Percentiles rank a stretch among this genome's conserved stretches.
Conservation (phyloP, 2,888 invertebrate species). For the Hipparchia semele region DNA sequence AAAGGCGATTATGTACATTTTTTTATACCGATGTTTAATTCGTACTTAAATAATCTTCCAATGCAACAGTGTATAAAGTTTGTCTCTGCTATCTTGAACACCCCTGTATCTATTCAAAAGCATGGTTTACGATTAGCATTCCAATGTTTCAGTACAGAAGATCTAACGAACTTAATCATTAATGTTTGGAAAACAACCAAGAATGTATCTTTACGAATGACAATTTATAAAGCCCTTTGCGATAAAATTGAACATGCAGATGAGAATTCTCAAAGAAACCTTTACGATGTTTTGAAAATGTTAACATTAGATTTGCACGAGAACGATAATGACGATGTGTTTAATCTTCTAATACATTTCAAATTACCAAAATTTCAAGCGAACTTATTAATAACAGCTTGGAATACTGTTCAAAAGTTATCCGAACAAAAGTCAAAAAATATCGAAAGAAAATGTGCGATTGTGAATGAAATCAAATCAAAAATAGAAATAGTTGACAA, state of each 20-base stretch:
- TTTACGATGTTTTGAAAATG: conserved; percentile 52
- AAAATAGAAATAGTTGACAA: conserved; percentile 47
- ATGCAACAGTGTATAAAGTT: conserved; percentile 49
- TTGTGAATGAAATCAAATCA: conserved; percentile 45
- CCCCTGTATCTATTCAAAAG: conserved; percentile 60
- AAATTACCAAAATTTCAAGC: conserved; percentile 42
- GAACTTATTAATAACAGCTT: conserved; percentile 48
- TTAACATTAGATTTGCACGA: conserved; percentile 51
- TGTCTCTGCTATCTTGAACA: conserved; percentile 50
- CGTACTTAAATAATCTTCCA: conserved; percentile 53
- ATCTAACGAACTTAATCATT: conserved; percentile 48
- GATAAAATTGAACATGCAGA: conserved; percentile 46
- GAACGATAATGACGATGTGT: conserved; percentile 56
- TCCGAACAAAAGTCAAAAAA: conserved; percentile 46
- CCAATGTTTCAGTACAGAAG: conserved; percentile 50
- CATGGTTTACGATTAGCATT: conserved; percentile 61
- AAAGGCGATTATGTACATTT: conserved; percentile 58
- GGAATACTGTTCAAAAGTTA: conserved; percentile 51
- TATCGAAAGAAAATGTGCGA: conserved; percentile 40
- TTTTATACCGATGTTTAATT: conserved; percentile 55
- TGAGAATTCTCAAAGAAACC: conserved; percentile 39
- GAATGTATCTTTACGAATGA: conserved; percentile 54
- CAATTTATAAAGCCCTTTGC: conserved; percentile 52
- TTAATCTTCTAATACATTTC: conserved; percentile 48
- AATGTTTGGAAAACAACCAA: conserved; percentile 55